phyloP scores from a whole-genome alignment of 2,113 vertebrate species.

The Origma solitaria region DNA sequence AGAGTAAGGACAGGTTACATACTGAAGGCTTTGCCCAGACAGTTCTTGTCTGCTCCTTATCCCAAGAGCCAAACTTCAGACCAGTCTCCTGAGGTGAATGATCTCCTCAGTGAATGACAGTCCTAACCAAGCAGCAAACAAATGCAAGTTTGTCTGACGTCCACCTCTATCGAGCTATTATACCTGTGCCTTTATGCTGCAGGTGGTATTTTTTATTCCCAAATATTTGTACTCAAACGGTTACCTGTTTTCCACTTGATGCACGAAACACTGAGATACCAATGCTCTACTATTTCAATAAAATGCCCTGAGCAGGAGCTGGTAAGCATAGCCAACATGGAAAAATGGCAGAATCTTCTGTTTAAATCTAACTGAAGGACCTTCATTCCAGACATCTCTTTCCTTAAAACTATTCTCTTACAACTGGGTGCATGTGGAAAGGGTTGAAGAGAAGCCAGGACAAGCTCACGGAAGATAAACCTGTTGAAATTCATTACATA shows the following conservation, averaged over 20 bases:
- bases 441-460: background rate
- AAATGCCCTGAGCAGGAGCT: background rate
- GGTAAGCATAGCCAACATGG: background rate
- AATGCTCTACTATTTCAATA: background rate
- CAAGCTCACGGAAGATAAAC: background rate
- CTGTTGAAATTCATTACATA: background rate
- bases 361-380: background rate
- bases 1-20: background rate
- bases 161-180: background rate
- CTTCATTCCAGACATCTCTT: background rate
- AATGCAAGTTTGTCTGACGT: background rate
- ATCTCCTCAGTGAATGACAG: background rate
- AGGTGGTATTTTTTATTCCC: background rate
- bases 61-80: background rate
- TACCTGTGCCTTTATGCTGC: background rate
- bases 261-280: background rate
- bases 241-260: background rate
- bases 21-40: background rate
- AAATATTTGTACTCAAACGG: background rate
- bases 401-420: background rate
- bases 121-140: background rate
- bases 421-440: rapidly evolving
- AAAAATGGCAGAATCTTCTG: background rate
- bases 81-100: background rate
- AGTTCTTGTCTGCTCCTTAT: background rate